phyloP scores from a whole-genome alignment of 2,113 vertebrate species.

The Nipponia nippon region DNA sequence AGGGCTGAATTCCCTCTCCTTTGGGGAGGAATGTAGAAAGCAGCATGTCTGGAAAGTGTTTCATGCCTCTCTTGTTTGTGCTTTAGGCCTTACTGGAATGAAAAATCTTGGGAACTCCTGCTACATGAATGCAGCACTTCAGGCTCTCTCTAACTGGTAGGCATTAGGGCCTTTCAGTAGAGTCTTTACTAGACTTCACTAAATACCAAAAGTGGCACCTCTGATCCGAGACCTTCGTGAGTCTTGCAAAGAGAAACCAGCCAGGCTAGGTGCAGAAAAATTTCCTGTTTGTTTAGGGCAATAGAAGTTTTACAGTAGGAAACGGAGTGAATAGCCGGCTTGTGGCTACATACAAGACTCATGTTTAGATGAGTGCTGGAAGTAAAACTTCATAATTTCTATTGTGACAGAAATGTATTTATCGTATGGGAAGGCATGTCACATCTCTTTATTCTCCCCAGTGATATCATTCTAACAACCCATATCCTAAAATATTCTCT shows the following conservation, averaged over 20 bases:
- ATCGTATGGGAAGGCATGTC: neutral
- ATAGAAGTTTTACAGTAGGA: neutral
- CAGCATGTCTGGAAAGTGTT: neutral
- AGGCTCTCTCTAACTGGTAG: conserved; percentile 98
- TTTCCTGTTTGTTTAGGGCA: neutral
- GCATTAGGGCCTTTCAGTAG: neutral
- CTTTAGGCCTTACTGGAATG: conserved; percentile 93
- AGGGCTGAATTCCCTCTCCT: neutral
- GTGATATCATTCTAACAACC: neutral
- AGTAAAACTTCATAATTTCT: neutral
- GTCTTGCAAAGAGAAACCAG: neutral
- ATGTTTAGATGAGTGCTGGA: neutral
- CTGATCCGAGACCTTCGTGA: neutral
- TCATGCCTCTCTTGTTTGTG: neutral
- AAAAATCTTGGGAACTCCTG: conserved; percentile 99
- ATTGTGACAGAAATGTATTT: neutral
- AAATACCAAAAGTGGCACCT: neutral
- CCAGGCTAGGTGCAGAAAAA: neutral
- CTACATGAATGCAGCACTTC: conserved; percentile 98
- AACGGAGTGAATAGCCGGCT: neutral
- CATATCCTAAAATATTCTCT: neutral
- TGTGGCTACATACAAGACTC: neutral
- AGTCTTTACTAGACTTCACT: neutral
- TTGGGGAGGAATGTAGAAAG: neutral
- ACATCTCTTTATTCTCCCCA: neutral